Evolutionary conservation across 2,113 vertebrate genomes (phyloP).

Genomic region (Suncus etruscus): DNA sequence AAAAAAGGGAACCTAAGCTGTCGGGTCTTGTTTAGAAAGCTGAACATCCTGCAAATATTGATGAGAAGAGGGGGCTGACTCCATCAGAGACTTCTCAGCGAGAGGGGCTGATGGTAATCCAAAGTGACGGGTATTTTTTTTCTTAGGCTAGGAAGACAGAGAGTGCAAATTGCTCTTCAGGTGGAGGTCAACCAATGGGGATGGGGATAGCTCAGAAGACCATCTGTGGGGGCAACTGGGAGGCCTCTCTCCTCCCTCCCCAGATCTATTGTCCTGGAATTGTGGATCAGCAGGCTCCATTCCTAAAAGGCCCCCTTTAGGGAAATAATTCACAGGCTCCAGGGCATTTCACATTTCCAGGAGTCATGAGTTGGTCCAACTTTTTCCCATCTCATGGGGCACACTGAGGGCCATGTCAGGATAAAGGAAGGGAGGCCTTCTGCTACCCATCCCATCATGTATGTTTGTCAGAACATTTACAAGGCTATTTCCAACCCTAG

Average conservation of each 20-base stretch:
- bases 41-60: slow-evolving; percentile 62
- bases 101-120: slow-evolving; percentile 50
- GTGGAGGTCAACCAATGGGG: neutral
- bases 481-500: neutral
- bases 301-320: neutral
- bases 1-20: neutral
- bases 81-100: neutral
- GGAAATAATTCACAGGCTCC: too few species aligned
- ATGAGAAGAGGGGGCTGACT: neutral
- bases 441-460: neutral
- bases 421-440: neutral
- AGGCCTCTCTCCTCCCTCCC: neutral
- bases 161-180: slow-evolving; percentile 69
- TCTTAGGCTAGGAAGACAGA: slow-evolving; percentile 36
- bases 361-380: neutral
- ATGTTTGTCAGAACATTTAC: too few species aligned
- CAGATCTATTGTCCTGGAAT: neutral
- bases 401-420: slow-evolving; percentile 24
- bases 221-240: neutral
- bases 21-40: slow-evolving; percentile 72
- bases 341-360: too few species aligned
- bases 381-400: neutral
- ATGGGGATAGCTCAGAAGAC: neutral
- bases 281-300: neutral
- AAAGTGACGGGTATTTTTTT: slow-evolving; percentile 42